These are phyloP conservation scores for Nesogale talazaci DNA, from an alignment of 2,113 vertebrate species.

Conservation along the genomic window DNA sequence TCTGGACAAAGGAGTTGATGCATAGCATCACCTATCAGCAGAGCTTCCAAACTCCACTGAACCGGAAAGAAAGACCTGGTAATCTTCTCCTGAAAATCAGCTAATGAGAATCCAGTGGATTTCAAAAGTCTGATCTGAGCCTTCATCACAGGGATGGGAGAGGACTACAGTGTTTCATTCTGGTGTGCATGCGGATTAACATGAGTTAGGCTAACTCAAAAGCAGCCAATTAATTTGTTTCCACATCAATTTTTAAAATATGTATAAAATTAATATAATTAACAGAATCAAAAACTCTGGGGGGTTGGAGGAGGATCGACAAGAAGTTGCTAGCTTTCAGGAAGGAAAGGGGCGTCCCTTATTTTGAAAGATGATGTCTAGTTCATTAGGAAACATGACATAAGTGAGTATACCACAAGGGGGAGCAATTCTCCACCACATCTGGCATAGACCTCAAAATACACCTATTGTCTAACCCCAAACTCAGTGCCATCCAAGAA, in stretches of 20 bases:
- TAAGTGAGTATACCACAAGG: slow-evolving; percentile 22
- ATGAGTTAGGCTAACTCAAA: not conserved
- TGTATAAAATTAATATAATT: not conserved
- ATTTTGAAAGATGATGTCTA: not conserved
- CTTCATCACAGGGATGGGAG: not conserved
- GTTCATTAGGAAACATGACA: not conserved
- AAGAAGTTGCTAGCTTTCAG: not conserved
- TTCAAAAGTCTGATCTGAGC: not conserved
- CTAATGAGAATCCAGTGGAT: not conserved
- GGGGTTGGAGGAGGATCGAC: not conserved
- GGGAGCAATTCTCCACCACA: slow-evolving; percentile 47
- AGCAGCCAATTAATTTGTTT: not conserved
- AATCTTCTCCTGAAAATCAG: not conserved
- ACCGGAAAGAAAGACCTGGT: not conserved
- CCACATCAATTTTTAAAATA: slow-evolving; percentile 6
- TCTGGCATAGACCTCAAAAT: not conserved
- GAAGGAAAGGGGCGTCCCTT: not conserved
- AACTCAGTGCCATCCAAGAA: too few relatives aligned
- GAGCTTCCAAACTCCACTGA: not conserved
- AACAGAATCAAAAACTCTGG: not conserved
- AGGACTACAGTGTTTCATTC: not conserved
- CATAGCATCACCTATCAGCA: not conserved
- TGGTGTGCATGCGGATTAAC: not conserved
- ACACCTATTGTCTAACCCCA: too few relatives aligned
- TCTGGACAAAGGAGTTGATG: not conserved